Evolutionary conservation across 1,140 invertebrate species (phyloP), one percentile per base, ranked within the genome.

Genomic region (Mercenaria mercenaria): DNA sequence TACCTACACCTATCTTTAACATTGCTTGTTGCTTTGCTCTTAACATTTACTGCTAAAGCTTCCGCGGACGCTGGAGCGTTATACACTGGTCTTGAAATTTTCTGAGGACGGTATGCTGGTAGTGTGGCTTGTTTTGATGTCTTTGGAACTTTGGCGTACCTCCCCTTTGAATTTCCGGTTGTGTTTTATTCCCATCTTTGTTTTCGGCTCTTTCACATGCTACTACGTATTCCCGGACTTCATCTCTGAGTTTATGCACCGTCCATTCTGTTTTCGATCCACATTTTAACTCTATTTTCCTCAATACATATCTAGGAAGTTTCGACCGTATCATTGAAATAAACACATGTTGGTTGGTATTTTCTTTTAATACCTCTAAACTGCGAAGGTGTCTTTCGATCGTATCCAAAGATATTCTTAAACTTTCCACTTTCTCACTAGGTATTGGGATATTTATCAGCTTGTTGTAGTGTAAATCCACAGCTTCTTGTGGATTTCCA

Each of bases 391-490:
- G 72, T 41, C 34, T 76, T 43, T 34, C 72, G 8, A 76, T 32
- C 32, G 29, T 76, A 41, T 76, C 72, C 32, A 76, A 43, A 15
- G 15, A 76, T 34, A 43, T n/a, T 34, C 72, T 8, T 76, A 76
- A 39, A 41, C 72, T 76, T n/a, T 23, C 20, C 15, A 74, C 69
- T 67, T 47, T 37, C 8, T 43, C 13, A 11, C 13, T 34, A 18
- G 72, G 72, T 41, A 32, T 6, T 11, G 72, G 6, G 13, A 76
- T 76, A 41, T 76, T 34, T 23, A 76, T 76, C 26, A 76, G 39
- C 72, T 43, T 39, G 6, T 76, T 76, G 72, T 76, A 34, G 32
- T 76, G 37, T 13, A 88, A 13, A 69, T 80, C 41, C 50, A 77
- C 64, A 67, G 26, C 11, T 11, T 67, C 64, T 34, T 67, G 64